A percentile compares a stretch with the other conserved stretches of the same genome.
Conservation (phyloP, 2,888 invertebrate species). For the Nematopogon swammerdamellus region DNA sequence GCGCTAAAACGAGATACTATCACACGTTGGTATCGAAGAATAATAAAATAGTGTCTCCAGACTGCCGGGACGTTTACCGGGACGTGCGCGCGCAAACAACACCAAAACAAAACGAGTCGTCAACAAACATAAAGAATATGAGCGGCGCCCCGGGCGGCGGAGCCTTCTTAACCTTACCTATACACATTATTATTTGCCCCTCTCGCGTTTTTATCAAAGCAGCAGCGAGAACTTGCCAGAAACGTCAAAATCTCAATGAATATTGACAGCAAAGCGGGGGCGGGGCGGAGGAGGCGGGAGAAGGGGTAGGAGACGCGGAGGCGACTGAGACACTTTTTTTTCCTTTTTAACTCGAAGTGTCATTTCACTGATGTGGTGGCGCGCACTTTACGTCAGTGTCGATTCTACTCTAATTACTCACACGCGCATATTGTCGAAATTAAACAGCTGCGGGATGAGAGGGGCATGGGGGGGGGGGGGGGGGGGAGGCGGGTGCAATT, state of each 20-base stretch:
- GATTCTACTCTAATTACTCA: slow-evolving; percentile 12
- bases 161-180: slow-evolving; percentile 9
- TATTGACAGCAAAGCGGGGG: slow-evolving; percentile 34
- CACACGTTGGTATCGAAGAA: too few species aligned
- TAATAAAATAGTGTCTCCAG: too few species aligned
- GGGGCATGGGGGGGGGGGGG: too few species aligned
- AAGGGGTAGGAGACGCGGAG: slow-evolving; percentile 30
- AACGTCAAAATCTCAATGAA: slow-evolving; percentile 17
- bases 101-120: too few species aligned
- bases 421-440: slow-evolving; percentile 5
- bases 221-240: slow-evolving; percentile 18
- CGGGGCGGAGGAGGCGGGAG: too few species aligned
- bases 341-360: slow-evolving; percentile 28
- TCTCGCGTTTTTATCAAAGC: slow-evolving; percentile 19
- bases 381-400: slow-evolving; percentile 23
- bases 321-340: slow-evolving; percentile 30
- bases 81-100: too few species aligned
- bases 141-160: neutral
- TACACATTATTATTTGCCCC: slow-evolving; percentile 20
- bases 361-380: slow-evolving; percentile 16
- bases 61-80: too few species aligned
- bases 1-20: too few species aligned
- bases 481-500: neutral
- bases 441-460: too few species aligned
- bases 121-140: too few species aligned